Base-by-base conservation (phyloP, 1,140 invertebrate genomes). In the Eulimnadia texana region DNA sequence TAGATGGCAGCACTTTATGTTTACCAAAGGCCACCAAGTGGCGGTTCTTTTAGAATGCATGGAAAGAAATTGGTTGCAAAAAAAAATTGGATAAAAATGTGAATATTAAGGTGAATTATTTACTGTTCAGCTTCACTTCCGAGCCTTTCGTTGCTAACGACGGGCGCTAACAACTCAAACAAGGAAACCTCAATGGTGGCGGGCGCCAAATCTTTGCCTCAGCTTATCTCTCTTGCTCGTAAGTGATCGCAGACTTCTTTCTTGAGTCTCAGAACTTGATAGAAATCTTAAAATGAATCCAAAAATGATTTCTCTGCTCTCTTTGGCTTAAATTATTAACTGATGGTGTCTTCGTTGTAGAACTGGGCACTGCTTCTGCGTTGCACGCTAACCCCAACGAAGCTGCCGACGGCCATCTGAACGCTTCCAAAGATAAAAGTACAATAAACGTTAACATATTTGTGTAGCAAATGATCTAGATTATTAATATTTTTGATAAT, bases 401-500 rank as follows among this genome's bases (percentile, higher is more conserved):
- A n/a, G n/a, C n/a, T n/a, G n/a, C n/a, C n/a, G n/a, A n/a, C n/a
- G n/a, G n/a, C n/a, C n/a, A 52, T 52, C 19, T 13, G 13, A 52
- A 22, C 24, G 22, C 24, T 20, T 20, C 16, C 16, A 6, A 10
- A 20, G 13, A 24, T 3, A 54, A 54, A 19, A 51, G n/a, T 6
- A 19, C 24, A 54, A 54, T 25, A 54, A 22, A 54, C 13, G 9
- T 52, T 19, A 52, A 23, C 51, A 54, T 24, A 27, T 54, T 25
- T 25, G 52, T 51, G 13, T 3, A 20, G 6, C 50, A 6, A 9
- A 3, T 20, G 22, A 52, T 52, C n/a, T 54, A 16, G 25, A 22
- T 67, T 33, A 58, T 63, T 61, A 20, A 10, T 60, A 33, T 47
- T 65, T 56, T 63, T 47, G 63, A 59, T 50, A 59, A 49, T 64